phyloP scores from a whole-genome alignment of 2,797 vertebrate genomes.

The Rhyacichthys aspro region DNA sequence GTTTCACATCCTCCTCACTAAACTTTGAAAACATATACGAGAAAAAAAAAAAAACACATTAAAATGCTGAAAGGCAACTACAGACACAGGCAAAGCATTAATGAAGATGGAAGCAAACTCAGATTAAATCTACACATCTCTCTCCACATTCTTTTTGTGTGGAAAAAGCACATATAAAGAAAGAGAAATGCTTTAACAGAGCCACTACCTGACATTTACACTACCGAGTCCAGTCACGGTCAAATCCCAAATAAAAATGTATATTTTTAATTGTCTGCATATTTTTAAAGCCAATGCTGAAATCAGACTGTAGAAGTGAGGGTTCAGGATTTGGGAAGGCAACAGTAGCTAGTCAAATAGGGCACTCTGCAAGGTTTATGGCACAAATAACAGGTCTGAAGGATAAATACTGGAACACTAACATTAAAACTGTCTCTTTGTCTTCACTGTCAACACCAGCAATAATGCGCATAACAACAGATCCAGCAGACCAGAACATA shows the following conservation, averaged over 20 bases:
- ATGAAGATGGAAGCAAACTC: constrained; percentile 30
- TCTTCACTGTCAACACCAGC: constrained; percentile 16
- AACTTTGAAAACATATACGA: constrained; percentile 56
- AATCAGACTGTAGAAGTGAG: constrained; percentile 17
- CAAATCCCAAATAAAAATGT: no score
- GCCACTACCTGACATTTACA: constrained; percentile 16
- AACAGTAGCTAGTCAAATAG: constrained; percentile 51
- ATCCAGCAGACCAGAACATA: constrained; percentile 2
- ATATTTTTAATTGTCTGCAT: no score
- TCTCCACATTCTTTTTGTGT: constrained; percentile 11
- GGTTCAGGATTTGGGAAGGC: constrained; percentile 48
- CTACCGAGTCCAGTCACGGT: constrained; percentile 41
- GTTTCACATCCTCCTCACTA: constrained; percentile 49
- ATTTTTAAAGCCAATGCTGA: constrained; percentile 10
- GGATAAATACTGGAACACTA: constrained; percentile 54
- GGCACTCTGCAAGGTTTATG: constrained; percentile 69
- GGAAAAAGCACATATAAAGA: constrained; percentile 40
- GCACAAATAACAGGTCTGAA: constrained; percentile 66
- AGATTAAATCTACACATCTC: constrained; percentile 10
- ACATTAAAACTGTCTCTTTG: constrained; percentile 17
- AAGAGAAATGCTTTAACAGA: constrained; percentile 26
- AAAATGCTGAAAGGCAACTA: constrained; percentile 74
- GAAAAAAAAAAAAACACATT: constrained; percentile 56
- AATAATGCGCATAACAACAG: constrained; percentile 1
- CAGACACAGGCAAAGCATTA: constrained; percentile 54